Percentiles rank a stretch among this genome's conserved stretches.
Evolutionary conservation across 2,888 invertebrate genomes (phyloP).

Genomic region (Seira sanloemensis): DNA sequence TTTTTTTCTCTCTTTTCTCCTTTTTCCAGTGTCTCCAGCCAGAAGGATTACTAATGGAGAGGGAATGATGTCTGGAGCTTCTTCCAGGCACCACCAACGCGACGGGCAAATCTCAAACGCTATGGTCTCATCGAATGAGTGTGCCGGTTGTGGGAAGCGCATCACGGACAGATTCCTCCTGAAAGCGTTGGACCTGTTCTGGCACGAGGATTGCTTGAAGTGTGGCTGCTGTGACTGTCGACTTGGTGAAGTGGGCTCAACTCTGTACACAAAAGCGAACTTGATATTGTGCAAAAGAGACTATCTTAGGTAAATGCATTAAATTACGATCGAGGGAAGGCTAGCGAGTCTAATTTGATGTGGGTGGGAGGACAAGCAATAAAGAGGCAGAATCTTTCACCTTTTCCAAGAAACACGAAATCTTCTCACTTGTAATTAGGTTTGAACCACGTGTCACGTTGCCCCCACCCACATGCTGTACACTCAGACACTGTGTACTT

Average conservation of each 20-base stretch:
- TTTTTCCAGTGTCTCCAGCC: conserved; percentile 44
- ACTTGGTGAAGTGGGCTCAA: conserved; percentile 96
- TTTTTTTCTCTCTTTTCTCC: conserved; percentile 28
- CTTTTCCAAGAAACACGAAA: too few species aligned
- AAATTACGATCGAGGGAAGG: too few species aligned
- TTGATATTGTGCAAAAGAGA: conserved; percentile 96
- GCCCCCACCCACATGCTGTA: too few species aligned
- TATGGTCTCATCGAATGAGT: conserved; percentile 82
- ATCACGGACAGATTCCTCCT: conserved; percentile 93
- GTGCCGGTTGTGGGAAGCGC: conserved; percentile 95
- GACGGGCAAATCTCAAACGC: conserved; percentile 74
- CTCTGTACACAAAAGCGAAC: conserved; percentile 95
- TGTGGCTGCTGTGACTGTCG: conserved; percentile 98
- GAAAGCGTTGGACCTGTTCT: conserved; percentile 93
- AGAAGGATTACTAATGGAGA: conserved; percentile 72
- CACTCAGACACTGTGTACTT: too few species aligned
- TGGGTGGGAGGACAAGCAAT: too few species aligned
- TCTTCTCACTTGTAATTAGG: too few species aligned
- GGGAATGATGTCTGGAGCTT: conserved; percentile 52
- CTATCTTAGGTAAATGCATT: conserved; percentile 94
- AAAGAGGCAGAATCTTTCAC: too few species aligned
- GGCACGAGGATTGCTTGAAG: conserved; percentile 99
- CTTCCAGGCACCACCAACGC: conserved; percentile 57
- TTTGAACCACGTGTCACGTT: too few species aligned
- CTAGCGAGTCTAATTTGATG: neutral